These are phyloP conservation scores for Chloroclystis v-ata DNA, from an alignment of 2,888 invertebrate species.

Conservation along the genomic window DNA sequence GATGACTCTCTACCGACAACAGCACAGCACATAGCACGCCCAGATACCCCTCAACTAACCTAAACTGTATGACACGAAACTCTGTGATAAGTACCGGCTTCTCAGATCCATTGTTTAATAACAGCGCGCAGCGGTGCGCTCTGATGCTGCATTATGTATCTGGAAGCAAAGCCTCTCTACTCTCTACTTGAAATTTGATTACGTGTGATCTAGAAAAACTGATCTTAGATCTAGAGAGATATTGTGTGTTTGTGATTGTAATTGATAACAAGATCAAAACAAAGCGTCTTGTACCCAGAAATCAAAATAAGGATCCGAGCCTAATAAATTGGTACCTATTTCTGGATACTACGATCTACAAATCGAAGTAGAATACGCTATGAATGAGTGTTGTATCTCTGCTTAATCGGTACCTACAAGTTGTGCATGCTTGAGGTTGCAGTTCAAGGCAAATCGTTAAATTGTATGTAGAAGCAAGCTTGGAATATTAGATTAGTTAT, in stretches of 20 bases:
- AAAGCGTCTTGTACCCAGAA: too few relatives aligned
- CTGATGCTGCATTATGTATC: constrained; percentile 28
- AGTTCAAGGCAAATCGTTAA: background rate
- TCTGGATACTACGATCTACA: background rate
- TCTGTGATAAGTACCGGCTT: constrained; percentile 33
- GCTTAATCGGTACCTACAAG: constrained; percentile 3
- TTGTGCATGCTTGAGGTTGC: background rate
- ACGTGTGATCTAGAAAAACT: constrained; percentile 6
- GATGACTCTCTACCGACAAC: constrained; percentile 59
- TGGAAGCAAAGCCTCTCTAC: constrained; percentile 12
- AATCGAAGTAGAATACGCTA: background rate
- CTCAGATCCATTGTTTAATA: constrained; percentile 36
- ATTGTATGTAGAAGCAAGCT: background rate
- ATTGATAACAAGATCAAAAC: too few relatives aligned
- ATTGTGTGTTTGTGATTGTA: too few relatives aligned
- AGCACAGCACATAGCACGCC: constrained; percentile 31
- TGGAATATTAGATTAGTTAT: background rate
- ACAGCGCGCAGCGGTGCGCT: constrained; percentile 11
- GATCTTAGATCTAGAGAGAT: background rate
- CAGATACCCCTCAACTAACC: constrained; percentile 20
- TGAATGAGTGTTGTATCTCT: constrained; percentile 1
- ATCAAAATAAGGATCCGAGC: too few relatives aligned
- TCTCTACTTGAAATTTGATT: constrained; percentile 16
- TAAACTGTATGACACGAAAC: constrained; percentile 38
- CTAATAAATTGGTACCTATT: too few relatives aligned